Evolutionary conservation across 64 coral and sea anemone genomes (phyloP).

Genomic region (Catalaphyllia jardinei): DNA sequence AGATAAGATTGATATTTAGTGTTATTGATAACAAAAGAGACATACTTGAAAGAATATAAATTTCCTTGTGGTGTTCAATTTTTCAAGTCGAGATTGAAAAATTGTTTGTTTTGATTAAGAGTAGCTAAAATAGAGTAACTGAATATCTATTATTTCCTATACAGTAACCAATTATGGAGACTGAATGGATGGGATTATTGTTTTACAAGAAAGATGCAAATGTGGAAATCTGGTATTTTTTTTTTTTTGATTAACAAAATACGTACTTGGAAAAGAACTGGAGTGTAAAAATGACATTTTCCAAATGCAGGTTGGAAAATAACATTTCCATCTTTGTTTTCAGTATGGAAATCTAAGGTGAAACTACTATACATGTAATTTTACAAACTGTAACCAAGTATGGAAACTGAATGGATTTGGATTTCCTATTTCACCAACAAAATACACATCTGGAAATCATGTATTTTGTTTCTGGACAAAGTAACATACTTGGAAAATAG

Average conservation of each 20-base stretch:
- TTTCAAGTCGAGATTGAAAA: too few species aligned
- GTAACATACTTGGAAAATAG: conserved; percentile 7
- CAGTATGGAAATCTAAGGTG: background rate
- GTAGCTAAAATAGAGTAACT: background rate
- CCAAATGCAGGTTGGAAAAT: too few species aligned
- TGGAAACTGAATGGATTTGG: background rate
- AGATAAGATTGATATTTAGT: too few species aligned
- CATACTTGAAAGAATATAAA: too few species aligned
- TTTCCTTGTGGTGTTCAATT: too few species aligned
- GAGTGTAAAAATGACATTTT: background rate
- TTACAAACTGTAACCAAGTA: background rate
- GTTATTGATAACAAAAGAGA: too few species aligned
- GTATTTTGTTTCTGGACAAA: conserved; percentile 1
- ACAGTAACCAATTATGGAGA: background rate
- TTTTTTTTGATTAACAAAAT: background rate
- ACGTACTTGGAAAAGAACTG: background rate
- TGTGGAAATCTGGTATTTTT: conserved; percentile 21
- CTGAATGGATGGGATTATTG: background rate
- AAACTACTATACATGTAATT: background rate
- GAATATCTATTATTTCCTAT: background rate
- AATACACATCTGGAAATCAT: conserved; percentile 7
- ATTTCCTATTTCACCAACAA: background rate
- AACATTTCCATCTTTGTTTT: background rate
- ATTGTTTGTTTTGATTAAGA: background rate
- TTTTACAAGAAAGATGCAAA: background rate